Conservation (phyloP, 1,140 invertebrate species). For the Tyrophagus putrescentiae region DNA sequence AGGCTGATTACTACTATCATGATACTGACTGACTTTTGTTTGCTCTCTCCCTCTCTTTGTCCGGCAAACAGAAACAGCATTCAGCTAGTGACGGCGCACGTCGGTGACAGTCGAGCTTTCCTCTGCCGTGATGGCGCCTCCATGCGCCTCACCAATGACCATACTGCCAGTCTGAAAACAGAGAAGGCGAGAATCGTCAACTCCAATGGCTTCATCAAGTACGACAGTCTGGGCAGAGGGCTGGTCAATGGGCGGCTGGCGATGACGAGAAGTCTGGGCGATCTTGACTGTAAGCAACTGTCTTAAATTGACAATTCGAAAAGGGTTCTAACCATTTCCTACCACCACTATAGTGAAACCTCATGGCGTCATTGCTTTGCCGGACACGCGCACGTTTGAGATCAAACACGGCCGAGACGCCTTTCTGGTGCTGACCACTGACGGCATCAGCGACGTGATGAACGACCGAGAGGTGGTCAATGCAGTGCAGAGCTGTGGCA, state of each 20-base stretch:
- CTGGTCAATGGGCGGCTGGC: constrained; percentile 39
- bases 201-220: constrained; percentile 32
- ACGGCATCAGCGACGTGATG: constrained; percentile 41
- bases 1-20: too few species aligned
- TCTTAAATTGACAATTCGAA: too few species aligned
- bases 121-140: constrained; percentile 39
- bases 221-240: constrained; percentile 35
- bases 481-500: constrained; percentile 35
- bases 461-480: constrained; percentile 41
- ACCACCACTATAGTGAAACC: too few species aligned
- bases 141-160: constrained; percentile 38
- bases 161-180: constrained; percentile 35
- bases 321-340: too few species aligned
- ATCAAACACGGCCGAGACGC: constrained; percentile 42
- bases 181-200: constrained; percentile 35
- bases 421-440: constrained; percentile 40
- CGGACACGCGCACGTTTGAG: constrained; percentile 36
- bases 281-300: too few species aligned
- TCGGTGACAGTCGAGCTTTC: constrained; percentile 42
- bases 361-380: constrained; percentile 40
- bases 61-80: constrained; percentile 33
- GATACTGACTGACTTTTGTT: background rate
- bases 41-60: constrained; percentile 21
- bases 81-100: constrained; percentile 39
- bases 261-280: constrained; percentile 45